Conservation (phyloP, 2,797 vertebrate genomes). For the Chloroceryle inda region DNA sequence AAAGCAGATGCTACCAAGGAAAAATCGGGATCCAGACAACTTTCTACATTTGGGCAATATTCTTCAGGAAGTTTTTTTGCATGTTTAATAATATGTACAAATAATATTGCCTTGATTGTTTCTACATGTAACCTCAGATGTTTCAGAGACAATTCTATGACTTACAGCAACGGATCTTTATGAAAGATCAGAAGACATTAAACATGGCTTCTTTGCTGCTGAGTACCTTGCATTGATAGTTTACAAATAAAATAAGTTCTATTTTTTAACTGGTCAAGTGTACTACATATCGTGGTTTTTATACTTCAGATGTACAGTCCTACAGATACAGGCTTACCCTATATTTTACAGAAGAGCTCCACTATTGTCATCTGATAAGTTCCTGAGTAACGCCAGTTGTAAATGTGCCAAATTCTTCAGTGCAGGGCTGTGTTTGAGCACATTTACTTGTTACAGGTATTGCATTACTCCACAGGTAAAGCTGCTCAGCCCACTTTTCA, state of each 20-base stretch:
- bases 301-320: conserved; percentile 81
- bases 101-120: conserved; percentile 90
- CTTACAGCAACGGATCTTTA: conserved; percentile 78
- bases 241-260: conserved; percentile 83
- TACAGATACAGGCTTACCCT: conserved; percentile 68
- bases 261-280: conserved; percentile 82
- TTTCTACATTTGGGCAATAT: conserved; percentile 75
- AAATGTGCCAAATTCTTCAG: conserved; percentile 68
- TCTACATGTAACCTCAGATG: conserved; percentile 84
- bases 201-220: conserved; percentile 74
- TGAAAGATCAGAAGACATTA: conserved; percentile 72
- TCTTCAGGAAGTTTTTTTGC: conserved; percentile 86
- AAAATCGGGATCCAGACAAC: conserved; percentile 80
- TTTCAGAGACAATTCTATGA: conserved; percentile 79
- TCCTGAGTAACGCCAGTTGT: conserved; percentile 58
- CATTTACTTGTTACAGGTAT: conserved; percentile 36
- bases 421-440: conserved; percentile 56
- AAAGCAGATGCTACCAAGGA: conserved; percentile 79
- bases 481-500: conserved; percentile 32
- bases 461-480: conserved; percentile 34
- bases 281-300: conserved; percentile 79
- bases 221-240: conserved; percentile 76
- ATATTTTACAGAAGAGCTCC: conserved; percentile 77
- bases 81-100: conserved; percentile 89
- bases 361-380: conserved; percentile 68